Conservation (phyloP, 2,888 invertebrate species). For the Resseliella maxima region DNA sequence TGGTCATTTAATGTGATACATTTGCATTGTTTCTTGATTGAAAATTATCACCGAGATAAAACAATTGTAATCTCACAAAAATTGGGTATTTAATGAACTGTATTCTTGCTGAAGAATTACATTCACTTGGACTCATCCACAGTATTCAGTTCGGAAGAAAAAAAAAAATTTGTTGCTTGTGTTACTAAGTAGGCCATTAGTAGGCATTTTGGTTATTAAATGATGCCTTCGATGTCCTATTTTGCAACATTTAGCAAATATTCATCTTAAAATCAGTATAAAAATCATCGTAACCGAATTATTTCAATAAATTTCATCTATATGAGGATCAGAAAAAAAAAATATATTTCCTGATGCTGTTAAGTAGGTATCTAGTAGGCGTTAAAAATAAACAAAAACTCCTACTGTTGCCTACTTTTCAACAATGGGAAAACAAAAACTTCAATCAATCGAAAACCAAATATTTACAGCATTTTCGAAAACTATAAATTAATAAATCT, state of each 20-base stretch:
- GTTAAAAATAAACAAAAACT: not conserved
- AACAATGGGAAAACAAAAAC: not conserved
- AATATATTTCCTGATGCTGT: not conserved
- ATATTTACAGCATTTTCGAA: not conserved
- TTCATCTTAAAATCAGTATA: not conserved
- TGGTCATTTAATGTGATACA: not conserved
- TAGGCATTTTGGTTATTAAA: not conserved
- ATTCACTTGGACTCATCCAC: not conserved
- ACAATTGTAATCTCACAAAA: not conserved
- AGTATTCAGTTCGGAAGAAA: not conserved
- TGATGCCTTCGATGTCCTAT: not conserved
- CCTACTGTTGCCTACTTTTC: conserved; percentile 6
- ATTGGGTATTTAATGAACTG: not conserved
- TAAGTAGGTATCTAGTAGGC: conserved; percentile 35
- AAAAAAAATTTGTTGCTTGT: not conserved
- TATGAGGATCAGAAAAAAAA: not conserved
- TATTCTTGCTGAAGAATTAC: not conserved
- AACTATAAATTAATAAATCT: not conserved
- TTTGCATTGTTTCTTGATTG: not conserved
- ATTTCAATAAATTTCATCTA: not conserved
- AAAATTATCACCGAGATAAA: not conserved
- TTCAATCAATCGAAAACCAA: not conserved
- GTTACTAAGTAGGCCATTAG: conserved; percentile 37
- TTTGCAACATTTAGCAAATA: conserved; percentile 31
- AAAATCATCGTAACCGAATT: not conserved